phyloP scores from a whole-genome alignment of 2,113 vertebrate genomes.

The Crotophaga sulcirostris region DNA sequence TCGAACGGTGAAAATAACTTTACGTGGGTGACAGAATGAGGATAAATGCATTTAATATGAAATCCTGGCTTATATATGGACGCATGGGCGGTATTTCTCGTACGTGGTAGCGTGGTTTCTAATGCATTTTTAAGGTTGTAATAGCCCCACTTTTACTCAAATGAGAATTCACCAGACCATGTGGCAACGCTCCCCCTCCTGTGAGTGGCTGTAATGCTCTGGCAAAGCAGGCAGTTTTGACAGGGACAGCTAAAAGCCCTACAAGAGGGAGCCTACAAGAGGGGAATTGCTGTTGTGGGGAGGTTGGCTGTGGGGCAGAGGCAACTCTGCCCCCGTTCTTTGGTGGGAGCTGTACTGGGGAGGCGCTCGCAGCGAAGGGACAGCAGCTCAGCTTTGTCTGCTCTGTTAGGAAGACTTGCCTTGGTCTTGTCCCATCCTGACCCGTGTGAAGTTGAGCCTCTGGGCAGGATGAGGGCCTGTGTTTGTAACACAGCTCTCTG shows the following conservation, averaged over 20 bases:
- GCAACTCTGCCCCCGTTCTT: neutral
- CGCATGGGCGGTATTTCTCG: neutral
- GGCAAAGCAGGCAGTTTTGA: neutral
- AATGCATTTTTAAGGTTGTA: neutral
- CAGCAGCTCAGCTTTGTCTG: neutral
- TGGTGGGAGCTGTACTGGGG: neutral
- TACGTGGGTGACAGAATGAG: neutral
- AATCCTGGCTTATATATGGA: neutral
- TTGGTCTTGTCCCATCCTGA: neutral
- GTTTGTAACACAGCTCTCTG: fast-evolving
- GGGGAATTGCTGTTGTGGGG: neutral
- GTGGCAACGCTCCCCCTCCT: neutral
- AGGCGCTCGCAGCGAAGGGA: neutral
- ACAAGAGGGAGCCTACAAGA: no score
- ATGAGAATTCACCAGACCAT: neutral
- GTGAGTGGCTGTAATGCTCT: neutral
- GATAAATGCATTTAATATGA: slow-evolving; percentile 17
- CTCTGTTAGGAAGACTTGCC: neutral
- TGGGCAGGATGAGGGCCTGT: neutral
- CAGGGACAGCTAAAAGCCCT: neutral
- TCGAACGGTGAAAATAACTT: slow-evolving; percentile 35
- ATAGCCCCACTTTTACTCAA: neutral
- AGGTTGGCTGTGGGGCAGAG: neutral
- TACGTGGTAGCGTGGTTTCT: fast-evolving
- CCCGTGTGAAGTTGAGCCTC: neutral